Percentiles rank a stretch among this genome's conserved stretches.
Evolutionary conservation across 2,797 vertebrate genomes (phyloP).

Genomic region (Aphelocoma californica): DNA sequence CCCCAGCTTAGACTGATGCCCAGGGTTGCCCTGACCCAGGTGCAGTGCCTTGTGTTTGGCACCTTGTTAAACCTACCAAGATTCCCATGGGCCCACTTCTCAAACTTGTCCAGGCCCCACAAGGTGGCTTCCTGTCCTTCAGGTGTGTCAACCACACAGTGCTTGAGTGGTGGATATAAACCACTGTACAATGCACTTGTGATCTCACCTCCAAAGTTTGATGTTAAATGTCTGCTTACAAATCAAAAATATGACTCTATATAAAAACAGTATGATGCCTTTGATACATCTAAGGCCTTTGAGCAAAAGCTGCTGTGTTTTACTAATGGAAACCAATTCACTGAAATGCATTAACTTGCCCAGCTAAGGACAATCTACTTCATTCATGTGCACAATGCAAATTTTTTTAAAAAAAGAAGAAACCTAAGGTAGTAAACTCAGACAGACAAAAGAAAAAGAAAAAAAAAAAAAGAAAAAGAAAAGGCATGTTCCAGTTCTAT

Average conservation of each 20-base stretch:
- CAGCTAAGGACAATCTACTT: not conserved
- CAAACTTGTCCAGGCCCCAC: not conserved
- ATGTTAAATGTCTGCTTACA: not conserved
- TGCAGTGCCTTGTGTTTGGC: not conserved
- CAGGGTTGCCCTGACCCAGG: not conserved
- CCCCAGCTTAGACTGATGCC: not conserved
- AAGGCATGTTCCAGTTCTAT: constrained; percentile 16
- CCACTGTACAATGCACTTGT: not conserved
- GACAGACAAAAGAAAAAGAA: not conserved
- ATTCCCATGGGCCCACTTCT: not conserved
- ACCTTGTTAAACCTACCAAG: not conserved
- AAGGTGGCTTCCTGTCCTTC: not conserved
- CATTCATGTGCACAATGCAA: not conserved
- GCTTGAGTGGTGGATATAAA: not conserved
- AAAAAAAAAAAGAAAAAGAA: no score
- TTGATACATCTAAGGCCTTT: not conserved
- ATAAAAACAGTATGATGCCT: not conserved
- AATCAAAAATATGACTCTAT: not conserved
- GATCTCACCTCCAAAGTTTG: not conserved
- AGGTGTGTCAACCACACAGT: not conserved
- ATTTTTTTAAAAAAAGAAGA: not conserved
- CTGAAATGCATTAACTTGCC: constrained; percentile 21
- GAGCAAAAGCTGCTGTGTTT: not conserved
- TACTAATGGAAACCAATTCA: not conserved
- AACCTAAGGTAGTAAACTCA: not conserved